Evolutionary conservation across 2,888 invertebrate genomes (phyloP), one percentile per base, ranked within the genome.

Genomic region (Cephus sareptanus): DNA sequence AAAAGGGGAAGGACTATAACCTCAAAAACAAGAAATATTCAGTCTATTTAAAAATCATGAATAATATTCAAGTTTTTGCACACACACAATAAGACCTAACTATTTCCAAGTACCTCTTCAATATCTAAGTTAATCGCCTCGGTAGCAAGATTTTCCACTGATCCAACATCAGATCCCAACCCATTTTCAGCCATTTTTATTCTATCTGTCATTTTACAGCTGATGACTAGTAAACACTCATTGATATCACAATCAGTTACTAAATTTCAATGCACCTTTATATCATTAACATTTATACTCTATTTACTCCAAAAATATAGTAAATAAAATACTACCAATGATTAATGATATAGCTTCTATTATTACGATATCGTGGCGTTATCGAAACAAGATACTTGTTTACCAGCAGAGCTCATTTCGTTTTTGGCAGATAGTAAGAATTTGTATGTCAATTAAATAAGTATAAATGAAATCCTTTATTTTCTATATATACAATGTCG

Each of bases 141-240:
- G 31, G 91, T 90, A 79, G 92, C 92, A 82, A 95, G 92, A 90
- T 95, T 95, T 87, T 94, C 95, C 77, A 94, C 94, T 75, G 95
- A 95, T 84, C 95, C 95, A 80, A 94, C 92, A 89, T 95, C 95
- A 69, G 94, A 94, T 89, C 93, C 94, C 85, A 95, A 88, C 80
- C 90, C 91, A 88, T 91, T 91, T 81, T 91, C 90, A 80, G 91
- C 91, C 91, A 91, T 91, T 88, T 89, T 89, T 88, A 77, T 80
- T 81, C 80, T 79, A 81, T 78, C 83, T 84, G 83, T 84, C 83
- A 84, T 77, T 81, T 74, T 79, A 80, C 83, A 82, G 82, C 83
- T 83, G 81, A 77, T 40, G 69, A 71, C 34, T 34, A 74, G 74
- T 23, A 33, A 76, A 69, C 75, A 40, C 30, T 31, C 31, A 11